Base-by-base conservation (phyloP, 2,888 invertebrate genomes). In the Apeira syringaria region DNA sequence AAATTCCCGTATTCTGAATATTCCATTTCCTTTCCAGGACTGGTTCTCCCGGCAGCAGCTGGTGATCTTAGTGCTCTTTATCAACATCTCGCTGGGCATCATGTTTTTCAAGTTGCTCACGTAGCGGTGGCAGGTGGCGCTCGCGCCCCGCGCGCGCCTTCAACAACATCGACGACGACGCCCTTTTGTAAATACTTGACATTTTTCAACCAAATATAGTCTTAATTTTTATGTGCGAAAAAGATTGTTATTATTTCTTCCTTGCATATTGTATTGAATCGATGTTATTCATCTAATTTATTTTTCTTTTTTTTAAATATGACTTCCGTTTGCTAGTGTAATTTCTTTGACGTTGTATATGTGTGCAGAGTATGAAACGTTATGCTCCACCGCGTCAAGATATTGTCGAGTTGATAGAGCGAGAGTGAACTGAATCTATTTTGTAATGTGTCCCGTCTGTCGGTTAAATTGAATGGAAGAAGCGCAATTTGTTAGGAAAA, bases 11-110 rank as follows among this genome's bases (percentile, higher is more conserved):
- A 5, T 10, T 9, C 10, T 22, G 15, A 52, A 43, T 20, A 17
- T 25, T 37, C 50, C 31, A 30, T 37, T 33, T 52, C 41, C 46
- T 50, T 76, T 92, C 4, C 93, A 97, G 97, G 97, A 97, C 93
- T 98, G 98, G 98, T 96, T 98, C 91, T 96, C 97, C 76, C 94
- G 97, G 84, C 97, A 98, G 92, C 97, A 97, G 92, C 92, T 98
- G 84, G 95, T 98, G 88, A 94, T 98, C 91, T 92, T 98, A 82
- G 97, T 98, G 73, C 93, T 98, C 69, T 95, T 98, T 91, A 94
- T 97, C 91, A 98, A 98, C 92, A 95, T 98, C 91, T 95, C 96
- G 66, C 91, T 98, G 92, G 98, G 97, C 85, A 94, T 98, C 90
- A 95, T 98, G 94, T 98, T 98, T 92, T 96, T 97, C 92, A 97